Evolutionary conservation across 2,888 invertebrate genomes (phyloP), one percentile per base, ranked within the genome.

Genomic region (Camptogramma bilineatum): DNA sequence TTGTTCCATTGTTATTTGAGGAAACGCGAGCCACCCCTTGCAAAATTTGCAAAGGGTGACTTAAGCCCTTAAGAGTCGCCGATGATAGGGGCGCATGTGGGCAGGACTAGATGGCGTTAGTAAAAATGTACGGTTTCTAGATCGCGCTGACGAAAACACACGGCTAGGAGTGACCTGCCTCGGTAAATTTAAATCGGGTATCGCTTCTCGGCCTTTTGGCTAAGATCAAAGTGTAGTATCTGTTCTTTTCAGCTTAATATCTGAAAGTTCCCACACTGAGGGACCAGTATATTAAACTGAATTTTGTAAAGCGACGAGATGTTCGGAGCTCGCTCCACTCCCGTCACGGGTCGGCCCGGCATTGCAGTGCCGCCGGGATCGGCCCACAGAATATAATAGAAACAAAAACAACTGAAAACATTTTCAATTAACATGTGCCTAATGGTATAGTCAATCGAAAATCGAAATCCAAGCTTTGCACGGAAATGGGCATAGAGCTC

Each of bases 321-420:
- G 54, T 55, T 46, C 46, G 54, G 46, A 55, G 52, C 53, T 54
- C 53, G 53, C 53, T 54, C 53, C 53, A 54, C 53, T 54, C 53
- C 53, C 53, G 53, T 54, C 53, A 54, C 53, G 53, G 53, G 53
- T 54, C 53, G 53, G 53, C 53, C 53, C 53, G 53, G 53, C 53
- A 54, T 54, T 54, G 53, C 53, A 54, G 53, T 54, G 53, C 51
- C 51, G 51, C 51, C 51, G 51, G 51, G 51, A 52, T 52, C 51
- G 51, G 51, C 51, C 50, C 21, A 50, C 28, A 50, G 53, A 16
- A 44, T 44, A 4, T 8, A 44, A 7, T 3, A 44, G 5, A 44
- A 44, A 44, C 44, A 5, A 42, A 9, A 7, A 1, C 4, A 5
- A 7, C 9, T 9, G 34, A 34, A 13, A 5, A 24, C 5, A 31